Evolutionary conservation across 2,113 vertebrate genomes (phyloP).

Genomic region (Ursus arctos): DNA sequence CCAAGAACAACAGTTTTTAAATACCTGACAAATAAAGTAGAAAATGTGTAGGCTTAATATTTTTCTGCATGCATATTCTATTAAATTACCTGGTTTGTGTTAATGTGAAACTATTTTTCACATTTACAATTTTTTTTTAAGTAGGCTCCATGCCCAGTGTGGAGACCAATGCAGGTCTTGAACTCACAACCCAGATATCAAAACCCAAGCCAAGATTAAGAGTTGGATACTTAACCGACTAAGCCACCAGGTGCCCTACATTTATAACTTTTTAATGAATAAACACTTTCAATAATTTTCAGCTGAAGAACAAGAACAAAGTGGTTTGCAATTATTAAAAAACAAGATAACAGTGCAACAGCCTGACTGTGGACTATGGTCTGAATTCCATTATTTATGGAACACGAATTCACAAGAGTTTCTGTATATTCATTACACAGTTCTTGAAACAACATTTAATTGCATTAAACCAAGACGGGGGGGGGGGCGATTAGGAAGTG

Average conservation of each 20-base stretch:
- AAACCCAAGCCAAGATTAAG: neutral
- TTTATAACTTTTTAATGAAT: slow-evolving; percentile 17
- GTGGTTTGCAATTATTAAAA: neutral
- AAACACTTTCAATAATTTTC: slow-evolving; percentile 12
- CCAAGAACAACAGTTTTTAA: neutral
- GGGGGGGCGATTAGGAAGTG: neutral
- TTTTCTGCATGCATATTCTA: neutral
- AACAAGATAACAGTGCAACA: neutral
- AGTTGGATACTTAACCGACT: neutral
- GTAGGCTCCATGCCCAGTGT: neutral
- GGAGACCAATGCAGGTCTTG: neutral
- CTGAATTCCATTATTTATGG: slow-evolving; percentile 22
- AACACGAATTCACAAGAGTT: slow-evolving; percentile 13
- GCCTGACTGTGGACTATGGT: neutral
- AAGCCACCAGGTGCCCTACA: neutral
- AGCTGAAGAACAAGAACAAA: slow-evolving; percentile 1
- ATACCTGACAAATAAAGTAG: neutral
- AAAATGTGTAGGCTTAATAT: neutral
- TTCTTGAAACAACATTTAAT: slow-evolving; percentile 23
- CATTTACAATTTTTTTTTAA: neutral
- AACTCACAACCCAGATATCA: neutral
- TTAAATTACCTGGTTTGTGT: neutral
- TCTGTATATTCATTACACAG: neutral
- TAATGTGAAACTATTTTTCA: slow-evolving; percentile 48
- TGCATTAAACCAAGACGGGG: neutral